These are phyloP conservation scores for Pristionchus maxplancki DNA, from an alignment of 2,888 invertebrate genomes.

Conservation along the genomic window DNA sequence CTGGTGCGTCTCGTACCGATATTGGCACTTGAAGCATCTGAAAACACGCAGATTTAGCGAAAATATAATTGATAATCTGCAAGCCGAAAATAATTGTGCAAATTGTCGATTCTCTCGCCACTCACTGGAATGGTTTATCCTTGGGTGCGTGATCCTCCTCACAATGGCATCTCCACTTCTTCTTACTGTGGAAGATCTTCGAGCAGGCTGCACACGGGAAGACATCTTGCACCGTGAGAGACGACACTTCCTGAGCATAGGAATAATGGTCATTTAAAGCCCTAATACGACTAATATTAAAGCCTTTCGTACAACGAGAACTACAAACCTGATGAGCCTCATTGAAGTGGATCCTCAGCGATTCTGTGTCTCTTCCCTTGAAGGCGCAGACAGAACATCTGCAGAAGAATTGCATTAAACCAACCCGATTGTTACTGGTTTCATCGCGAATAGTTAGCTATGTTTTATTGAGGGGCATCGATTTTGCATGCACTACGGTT, in stretches of 20 bases:
- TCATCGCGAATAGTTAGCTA: not conserved
- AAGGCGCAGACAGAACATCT: constrained; percentile 49
- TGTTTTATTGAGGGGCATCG: not conserved
- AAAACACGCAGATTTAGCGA: too few species aligned
- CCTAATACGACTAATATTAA: not conserved
- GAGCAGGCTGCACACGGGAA: constrained; percentile 50
- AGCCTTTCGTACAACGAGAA: too few species aligned
- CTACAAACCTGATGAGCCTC: constrained; percentile 34
- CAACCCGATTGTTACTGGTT: not conserved
- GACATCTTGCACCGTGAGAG: not conserved
- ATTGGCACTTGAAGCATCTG: constrained; percentile 35
- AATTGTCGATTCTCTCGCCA: too few species aligned
- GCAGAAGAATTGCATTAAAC: not conserved
- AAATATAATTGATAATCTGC: too few species aligned
- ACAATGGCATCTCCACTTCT: constrained; percentile 45
- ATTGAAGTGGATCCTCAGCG: constrained; percentile 41
- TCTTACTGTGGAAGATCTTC: not conserved
- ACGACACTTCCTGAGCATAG: not conserved
- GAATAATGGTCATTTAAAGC: too few species aligned
- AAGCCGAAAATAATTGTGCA: too few species aligned
- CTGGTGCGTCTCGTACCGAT: not conserved
- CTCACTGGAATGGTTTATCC: constrained; percentile 35
- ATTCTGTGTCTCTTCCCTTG: constrained; percentile 42
- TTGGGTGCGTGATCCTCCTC: constrained; percentile 37
- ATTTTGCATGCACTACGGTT: too few species aligned